phyloP scores from a whole-genome alignment of 2,797 vertebrate species.

The Sternotherus odoratus region DNA sequence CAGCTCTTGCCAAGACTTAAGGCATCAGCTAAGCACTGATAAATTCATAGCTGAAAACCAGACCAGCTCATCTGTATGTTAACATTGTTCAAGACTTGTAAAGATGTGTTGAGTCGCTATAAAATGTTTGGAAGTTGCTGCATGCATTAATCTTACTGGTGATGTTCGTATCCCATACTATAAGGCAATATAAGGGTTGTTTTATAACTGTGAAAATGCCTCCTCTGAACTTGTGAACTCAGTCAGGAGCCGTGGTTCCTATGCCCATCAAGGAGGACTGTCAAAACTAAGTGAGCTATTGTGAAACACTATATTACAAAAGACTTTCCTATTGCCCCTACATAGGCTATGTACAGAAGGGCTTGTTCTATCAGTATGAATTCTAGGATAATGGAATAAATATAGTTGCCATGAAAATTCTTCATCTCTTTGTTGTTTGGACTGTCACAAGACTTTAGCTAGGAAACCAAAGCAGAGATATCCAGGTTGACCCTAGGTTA shows the following conservation, averaged over 20 bases:
- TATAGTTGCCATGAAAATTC: neutral
- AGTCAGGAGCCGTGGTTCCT: neutral
- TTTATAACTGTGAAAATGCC: neutral
- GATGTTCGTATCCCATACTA: neutral
- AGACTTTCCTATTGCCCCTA: neutral
- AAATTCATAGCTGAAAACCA: neutral
- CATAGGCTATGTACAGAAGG: neutral
- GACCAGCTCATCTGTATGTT: neutral
- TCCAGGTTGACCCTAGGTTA: neutral
- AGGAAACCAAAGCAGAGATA: neutral
- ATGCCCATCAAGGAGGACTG: neutral
- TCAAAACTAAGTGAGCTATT: neutral
- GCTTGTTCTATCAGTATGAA: neutral
- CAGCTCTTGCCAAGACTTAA: neutral
- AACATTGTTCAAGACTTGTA: neutral
- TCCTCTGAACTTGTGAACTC: neutral
- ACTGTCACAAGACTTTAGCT: neutral
- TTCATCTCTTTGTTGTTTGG: neutral
- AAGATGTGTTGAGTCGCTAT: neutral
- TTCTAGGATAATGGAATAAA: neutral
- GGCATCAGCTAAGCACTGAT: neutral
- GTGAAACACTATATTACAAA: neutral
- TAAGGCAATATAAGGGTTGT: neutral
- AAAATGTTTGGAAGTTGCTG: neutral
- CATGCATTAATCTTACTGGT: neutral